Percentiles rank a stretch among this genome's conserved stretches.
These are phyloP conservation scores for Phataginus tricuspis DNA, from an alignment of 2,797 vertebrate species.

Conservation along the genomic window DNA sequence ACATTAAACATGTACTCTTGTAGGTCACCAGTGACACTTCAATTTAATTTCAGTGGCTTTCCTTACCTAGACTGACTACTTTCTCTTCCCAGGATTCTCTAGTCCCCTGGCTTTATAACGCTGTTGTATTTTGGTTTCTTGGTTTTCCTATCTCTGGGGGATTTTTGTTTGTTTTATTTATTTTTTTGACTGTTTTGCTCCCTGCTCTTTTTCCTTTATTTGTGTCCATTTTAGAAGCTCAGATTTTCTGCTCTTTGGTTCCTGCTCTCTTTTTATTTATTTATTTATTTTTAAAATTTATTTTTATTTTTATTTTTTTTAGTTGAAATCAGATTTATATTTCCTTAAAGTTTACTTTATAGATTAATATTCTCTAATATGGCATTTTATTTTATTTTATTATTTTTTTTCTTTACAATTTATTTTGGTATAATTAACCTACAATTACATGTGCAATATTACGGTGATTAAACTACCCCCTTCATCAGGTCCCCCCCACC, in stretches of 20 bases:
- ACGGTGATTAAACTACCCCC: too few species aligned
- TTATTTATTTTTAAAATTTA: too few species aligned
- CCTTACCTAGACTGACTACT: neutral
- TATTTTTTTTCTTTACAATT: too few species aligned
- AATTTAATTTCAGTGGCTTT: neutral
- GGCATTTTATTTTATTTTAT: too few species aligned
- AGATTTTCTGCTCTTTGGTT: neutral
- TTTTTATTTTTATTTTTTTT: too few species aligned
- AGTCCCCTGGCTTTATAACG: neutral
- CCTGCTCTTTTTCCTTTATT: neutral
- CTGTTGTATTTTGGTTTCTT: neutral
- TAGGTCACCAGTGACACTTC: neutral
- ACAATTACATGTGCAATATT: too few species aligned
- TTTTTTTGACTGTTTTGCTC: neutral
- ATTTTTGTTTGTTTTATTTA: neutral
- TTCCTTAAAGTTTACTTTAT: too few species aligned
- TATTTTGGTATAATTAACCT: too few species aligned
- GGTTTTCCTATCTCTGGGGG: neutral
- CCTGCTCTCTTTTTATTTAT: too few species aligned
- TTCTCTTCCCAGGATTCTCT: neutral
- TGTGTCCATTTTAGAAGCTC: neutral
- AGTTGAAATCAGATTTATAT: too few species aligned
- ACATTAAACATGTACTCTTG: neutral
- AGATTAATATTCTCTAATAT: too few species aligned
- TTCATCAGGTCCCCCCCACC: too few species aligned